These are phyloP conservation scores for Paracanthobrama guichenoti DNA, from an alignment of 2,113 vertebrate species.

Conservation along the genomic window DNA sequence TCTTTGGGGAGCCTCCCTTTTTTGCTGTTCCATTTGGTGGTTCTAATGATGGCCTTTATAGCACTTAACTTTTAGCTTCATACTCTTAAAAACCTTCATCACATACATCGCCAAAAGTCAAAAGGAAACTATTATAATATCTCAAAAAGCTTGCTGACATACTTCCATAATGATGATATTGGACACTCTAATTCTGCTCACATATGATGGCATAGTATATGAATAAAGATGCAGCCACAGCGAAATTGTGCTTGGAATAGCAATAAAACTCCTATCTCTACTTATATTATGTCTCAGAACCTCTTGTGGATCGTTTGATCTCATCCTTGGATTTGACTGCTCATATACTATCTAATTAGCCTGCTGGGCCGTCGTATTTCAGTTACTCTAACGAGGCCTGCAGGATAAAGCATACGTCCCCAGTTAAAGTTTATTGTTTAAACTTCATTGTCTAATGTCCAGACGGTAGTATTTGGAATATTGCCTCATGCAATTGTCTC, in stretches of 20 bases:
- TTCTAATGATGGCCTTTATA: background rate
- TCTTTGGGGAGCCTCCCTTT: background rate
- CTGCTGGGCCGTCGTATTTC: background rate
- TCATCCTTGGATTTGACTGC: constrained; percentile 31
- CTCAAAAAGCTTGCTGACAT: background rate
- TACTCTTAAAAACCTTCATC: background rate
- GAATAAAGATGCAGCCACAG: background rate
- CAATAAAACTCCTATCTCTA: background rate
- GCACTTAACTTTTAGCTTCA: background rate
- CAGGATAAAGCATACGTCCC: constrained; percentile 21
- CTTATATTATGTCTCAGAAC: constrained; percentile 10
- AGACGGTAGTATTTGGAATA: constrained; percentile 33
- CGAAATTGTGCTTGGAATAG: constrained; percentile 1
- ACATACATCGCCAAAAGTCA: background rate
- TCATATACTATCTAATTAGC: constrained; percentile 36
- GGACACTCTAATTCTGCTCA: background rate
- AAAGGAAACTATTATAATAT: background rate
- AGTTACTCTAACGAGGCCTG: constrained; percentile 26
- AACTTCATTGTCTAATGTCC: constrained; percentile 30
- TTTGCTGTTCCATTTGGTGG: background rate
- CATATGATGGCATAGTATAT: constrained; percentile 2
- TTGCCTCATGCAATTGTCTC: background rate
- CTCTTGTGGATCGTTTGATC: constrained; percentile 31
- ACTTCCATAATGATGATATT: background rate
- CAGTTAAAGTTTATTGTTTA: constrained; percentile 37